These are phyloP conservation scores for Microdon myrmicae DNA, from an alignment of 2,888 invertebrate genomes.

Conservation along the genomic window DNA sequence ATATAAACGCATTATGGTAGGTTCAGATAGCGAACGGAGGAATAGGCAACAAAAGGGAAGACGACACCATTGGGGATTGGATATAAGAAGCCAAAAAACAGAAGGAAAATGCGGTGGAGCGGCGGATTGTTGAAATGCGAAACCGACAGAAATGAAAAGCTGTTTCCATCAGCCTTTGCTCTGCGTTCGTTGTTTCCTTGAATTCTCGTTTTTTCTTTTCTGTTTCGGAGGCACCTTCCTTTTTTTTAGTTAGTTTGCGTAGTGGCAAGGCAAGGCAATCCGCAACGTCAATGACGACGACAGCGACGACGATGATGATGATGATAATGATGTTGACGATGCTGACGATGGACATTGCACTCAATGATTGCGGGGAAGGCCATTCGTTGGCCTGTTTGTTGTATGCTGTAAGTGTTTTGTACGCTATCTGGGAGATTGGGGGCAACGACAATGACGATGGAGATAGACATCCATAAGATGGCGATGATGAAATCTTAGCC, in stretches of 20 bases:
- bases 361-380: constrained; percentile 33
- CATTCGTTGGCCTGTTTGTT: constrained; percentile 30
- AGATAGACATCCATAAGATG: constrained; percentile 25
- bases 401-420: constrained; percentile 4
- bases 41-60: constrained; percentile 25
- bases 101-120: not conserved
- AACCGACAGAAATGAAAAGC: constrained; percentile 40
- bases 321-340: constrained; percentile 19
- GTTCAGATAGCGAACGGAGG: constrained; percentile 19
- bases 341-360: constrained; percentile 28
- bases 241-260: not conserved
- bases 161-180: constrained; percentile 19
- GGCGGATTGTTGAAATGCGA: constrained; percentile 17
- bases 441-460: constrained; percentile 35
- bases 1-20: constrained; percentile 35
- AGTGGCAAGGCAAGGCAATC: constrained; percentile 15
- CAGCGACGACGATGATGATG: constrained; percentile 21
- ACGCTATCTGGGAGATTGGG: constrained; percentile 19
- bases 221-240: not conserved
- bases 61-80: constrained; percentile 20
- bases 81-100: not conserved
- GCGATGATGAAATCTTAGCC: constrained; percentile 16
- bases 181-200: constrained; percentile 1
- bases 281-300: constrained; percentile 23
- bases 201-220: not conserved